Conservation (phyloP, 2,797 vertebrate species). For the Chelon auratus region DNA sequence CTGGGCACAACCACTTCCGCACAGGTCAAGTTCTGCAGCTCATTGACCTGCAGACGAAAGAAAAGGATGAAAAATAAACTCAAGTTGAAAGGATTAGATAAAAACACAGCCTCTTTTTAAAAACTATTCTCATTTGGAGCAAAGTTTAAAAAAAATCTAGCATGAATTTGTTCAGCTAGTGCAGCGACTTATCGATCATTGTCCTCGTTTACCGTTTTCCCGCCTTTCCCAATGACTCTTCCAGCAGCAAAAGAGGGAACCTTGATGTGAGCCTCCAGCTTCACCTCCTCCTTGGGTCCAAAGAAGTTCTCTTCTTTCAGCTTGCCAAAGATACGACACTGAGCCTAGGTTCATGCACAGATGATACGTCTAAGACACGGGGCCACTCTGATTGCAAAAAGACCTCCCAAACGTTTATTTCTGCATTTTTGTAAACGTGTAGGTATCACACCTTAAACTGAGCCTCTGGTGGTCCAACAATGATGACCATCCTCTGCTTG, state of each 20-base stretch:
- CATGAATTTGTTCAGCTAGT: not conserved
- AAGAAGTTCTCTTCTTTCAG: constrained; percentile 99
- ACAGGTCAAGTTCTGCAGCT: constrained; percentile 98
- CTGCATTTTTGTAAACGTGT: not conserved
- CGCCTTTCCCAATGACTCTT: constrained; percentile 98
- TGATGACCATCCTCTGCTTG: constrained; percentile 97
- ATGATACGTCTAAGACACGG: not conserved
- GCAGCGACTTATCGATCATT: not conserved
- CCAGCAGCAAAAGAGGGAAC: constrained; percentile 98
- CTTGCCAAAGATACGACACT: constrained; percentile 99
- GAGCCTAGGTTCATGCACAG: constrained; percentile 83
- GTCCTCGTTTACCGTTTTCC: constrained; percentile 92
- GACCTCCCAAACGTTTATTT: constrained; percentile 6
- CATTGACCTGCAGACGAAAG: constrained; percentile 89
- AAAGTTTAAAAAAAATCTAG: too few species aligned
- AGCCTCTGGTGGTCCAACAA: constrained; percentile 97
- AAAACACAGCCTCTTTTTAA: not conserved
- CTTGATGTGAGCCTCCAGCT: constrained; percentile 98
- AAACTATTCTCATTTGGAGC: too few species aligned
- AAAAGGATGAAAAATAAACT: not conserved
- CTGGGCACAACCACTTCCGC: constrained; percentile 98
- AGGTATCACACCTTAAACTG: constrained; percentile 93
- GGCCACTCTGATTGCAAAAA: not conserved
- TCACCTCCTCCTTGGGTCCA: constrained; percentile 98
- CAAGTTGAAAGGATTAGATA: not conserved